These are phyloP conservation scores for Sandelia bainsii DNA, from an alignment of 2,797 vertebrate species.

Conservation along the genomic window DNA sequence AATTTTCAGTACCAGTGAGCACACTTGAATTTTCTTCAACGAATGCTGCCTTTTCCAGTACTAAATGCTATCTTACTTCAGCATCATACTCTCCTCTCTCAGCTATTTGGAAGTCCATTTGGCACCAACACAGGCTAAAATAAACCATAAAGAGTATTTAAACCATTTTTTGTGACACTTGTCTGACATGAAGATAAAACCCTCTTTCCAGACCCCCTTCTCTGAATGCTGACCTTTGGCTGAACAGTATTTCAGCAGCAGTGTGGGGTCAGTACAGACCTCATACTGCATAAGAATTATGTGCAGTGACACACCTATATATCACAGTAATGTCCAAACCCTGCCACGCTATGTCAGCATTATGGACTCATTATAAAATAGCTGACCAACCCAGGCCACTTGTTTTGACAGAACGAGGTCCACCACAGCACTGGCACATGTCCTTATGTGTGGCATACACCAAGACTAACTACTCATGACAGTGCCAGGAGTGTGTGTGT, in stretches of 20 bases:
- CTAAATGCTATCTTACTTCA: slow-evolving; percentile 23
- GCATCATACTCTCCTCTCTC: slow-evolving; percentile 29
- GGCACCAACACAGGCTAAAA: slow-evolving; percentile 45
- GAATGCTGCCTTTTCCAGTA: not conserved
- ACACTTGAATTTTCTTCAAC: not conserved
- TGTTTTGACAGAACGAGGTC: slow-evolving; percentile 71
- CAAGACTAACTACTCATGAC: slow-evolving; percentile 74
- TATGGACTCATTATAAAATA: slow-evolving; percentile 57
- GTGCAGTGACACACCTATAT: slow-evolving; percentile 55
- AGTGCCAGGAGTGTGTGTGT: slow-evolving; percentile 62
- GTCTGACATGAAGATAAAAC: slow-evolving; percentile 50
- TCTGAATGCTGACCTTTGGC: slow-evolving; percentile 61
- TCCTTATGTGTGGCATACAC: slow-evolving; percentile 63
- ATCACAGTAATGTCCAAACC: slow-evolving; percentile 39
- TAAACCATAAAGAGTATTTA: slow-evolving; percentile 39
- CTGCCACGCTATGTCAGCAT: slow-evolving; percentile 41
- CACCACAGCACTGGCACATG: slow-evolving; percentile 65
- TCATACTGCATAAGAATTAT: slow-evolving; percentile 65
- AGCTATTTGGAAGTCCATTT: slow-evolving; percentile 44
- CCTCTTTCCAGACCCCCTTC: slow-evolving; percentile 25
- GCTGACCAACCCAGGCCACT: slow-evolving; percentile 43
- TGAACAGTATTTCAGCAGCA: slow-evolving; percentile 48
- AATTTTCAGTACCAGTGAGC: not conserved
- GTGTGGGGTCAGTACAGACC: slow-evolving; percentile 42
- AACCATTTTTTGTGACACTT: slow-evolving; percentile 38